phyloP scores from a whole-genome alignment of 2,113 vertebrate species.

The Hystrix cristata region DNA sequence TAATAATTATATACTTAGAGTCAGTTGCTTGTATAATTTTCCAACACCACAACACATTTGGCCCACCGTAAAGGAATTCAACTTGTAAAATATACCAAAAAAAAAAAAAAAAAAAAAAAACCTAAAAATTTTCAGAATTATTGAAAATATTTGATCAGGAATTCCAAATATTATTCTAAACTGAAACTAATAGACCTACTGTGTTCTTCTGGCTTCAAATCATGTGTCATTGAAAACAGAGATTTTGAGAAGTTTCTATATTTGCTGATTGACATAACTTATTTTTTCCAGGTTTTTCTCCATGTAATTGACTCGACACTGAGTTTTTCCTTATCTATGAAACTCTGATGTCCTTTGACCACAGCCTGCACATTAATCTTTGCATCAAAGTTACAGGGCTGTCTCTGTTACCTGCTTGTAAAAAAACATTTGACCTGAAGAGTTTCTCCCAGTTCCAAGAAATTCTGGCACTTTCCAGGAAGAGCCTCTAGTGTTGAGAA shows the following conservation, averaged over 20 bases:
- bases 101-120: constrained; percentile 58
- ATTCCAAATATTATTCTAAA: constrained; percentile 34
- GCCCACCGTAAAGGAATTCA: neutral
- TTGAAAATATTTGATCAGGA: constrained; percentile 21
- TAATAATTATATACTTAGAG: neutral
- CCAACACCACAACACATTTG: neutral
- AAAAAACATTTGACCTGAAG: neutral
- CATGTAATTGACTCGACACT: neutral
- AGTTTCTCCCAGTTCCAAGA: neutral
- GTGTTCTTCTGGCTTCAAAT: neutral
- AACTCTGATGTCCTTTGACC: neutral
- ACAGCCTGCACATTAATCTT: neutral
- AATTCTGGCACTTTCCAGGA: neutral
- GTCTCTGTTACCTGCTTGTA: neutral
- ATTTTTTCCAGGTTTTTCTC: neutral
- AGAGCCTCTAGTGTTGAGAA: neutral
- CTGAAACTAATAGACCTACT: neutral
- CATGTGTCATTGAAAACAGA: neutral
- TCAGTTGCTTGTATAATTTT: neutral
- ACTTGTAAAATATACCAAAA: neutral
- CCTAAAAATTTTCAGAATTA: neutral
- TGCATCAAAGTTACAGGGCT: neutral
- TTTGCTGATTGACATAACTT: neutral
- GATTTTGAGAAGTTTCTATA: neutral
- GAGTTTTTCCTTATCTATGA: neutral